Conservation (phyloP, 2,113 vertebrate genomes). For the Variabilichromis moorii region DNA sequence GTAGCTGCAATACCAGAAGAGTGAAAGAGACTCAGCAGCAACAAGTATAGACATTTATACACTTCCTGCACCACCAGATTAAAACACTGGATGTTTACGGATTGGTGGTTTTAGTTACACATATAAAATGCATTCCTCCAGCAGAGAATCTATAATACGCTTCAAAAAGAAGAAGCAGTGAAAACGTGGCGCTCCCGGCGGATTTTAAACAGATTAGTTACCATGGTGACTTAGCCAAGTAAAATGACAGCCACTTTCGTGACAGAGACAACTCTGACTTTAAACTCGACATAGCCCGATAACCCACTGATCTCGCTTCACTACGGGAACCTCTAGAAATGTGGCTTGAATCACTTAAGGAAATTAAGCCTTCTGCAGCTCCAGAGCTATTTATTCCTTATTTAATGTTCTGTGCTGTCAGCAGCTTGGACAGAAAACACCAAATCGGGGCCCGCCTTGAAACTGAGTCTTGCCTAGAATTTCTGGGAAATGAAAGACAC, state of each 20-base stretch:
- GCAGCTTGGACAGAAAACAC: background rate
- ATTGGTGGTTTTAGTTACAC: background rate
- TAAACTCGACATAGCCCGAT: background rate
- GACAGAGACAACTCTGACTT: background rate
- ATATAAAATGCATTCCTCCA: background rate
- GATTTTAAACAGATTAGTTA: background rate
- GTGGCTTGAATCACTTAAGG: background rate
- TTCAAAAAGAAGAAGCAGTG: background rate
- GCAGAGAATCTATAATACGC: background rate
- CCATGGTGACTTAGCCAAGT: background rate
- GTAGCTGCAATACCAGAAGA: background rate
- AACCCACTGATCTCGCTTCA: background rate
- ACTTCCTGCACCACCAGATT: background rate
- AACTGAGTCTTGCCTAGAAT: background rate
- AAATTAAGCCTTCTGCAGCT: background rate
- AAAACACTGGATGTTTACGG: background rate
- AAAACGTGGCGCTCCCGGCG: background rate
- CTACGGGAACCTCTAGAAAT: background rate
- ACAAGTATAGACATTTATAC: background rate
- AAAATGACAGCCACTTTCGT: background rate
- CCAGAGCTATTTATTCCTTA: background rate
- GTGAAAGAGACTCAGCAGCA: background rate
- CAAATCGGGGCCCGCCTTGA: background rate
- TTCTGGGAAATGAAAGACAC: background rate
- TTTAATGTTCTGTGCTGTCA: background rate